These are phyloP conservation scores for Zootermopsis nevadensis DNA, from an alignment of 2,888 invertebrate species.

Conservation along the genomic window DNA sequence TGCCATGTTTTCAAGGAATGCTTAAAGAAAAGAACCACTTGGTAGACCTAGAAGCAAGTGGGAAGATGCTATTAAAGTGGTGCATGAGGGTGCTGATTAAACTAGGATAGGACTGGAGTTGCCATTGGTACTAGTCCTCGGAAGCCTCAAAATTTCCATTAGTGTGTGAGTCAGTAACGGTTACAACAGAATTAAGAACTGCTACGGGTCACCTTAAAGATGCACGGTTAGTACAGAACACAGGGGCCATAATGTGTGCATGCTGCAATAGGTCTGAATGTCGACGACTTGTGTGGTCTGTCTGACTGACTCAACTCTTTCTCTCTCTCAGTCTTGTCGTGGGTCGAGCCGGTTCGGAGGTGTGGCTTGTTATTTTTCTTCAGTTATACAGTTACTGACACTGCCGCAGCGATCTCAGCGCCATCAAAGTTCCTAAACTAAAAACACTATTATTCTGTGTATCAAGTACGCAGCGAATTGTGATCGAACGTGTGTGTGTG, in stretches of 20 bases:
- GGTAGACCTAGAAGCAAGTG: too few species aligned
- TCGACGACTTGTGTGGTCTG: constrained; percentile 36
- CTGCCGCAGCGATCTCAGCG: constrained; percentile 1
- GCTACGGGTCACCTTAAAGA: background rate
- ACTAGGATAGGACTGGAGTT: too few species aligned
- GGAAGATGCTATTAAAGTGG: too few species aligned
- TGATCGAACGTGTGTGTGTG: constrained; percentile 13
- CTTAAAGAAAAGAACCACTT: too few species aligned
- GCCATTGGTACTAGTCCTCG: too few species aligned
- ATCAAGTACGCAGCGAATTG: background rate
- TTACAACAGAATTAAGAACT: too few species aligned
- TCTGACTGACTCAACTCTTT: constrained; percentile 17
- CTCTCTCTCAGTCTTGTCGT: background rate
- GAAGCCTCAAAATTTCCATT: too few species aligned
- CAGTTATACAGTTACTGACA: constrained; percentile 6
- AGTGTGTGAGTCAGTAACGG: too few species aligned
- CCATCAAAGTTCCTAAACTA: constrained; percentile 7
- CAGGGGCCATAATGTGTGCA: constrained; percentile 19
- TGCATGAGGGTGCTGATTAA: too few species aligned
- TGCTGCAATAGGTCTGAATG: constrained; percentile 29
- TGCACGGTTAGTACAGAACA: background rate
- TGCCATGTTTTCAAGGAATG: too few species aligned
- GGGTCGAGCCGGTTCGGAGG: background rate
- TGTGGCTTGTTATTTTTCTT: constrained; percentile 10
- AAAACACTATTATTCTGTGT: background rate